Percentiles rank a stretch among this genome's conserved stretches.
Conservation (phyloP, 2,113 vertebrate genomes). For the Corvus moneduloides region DNA sequence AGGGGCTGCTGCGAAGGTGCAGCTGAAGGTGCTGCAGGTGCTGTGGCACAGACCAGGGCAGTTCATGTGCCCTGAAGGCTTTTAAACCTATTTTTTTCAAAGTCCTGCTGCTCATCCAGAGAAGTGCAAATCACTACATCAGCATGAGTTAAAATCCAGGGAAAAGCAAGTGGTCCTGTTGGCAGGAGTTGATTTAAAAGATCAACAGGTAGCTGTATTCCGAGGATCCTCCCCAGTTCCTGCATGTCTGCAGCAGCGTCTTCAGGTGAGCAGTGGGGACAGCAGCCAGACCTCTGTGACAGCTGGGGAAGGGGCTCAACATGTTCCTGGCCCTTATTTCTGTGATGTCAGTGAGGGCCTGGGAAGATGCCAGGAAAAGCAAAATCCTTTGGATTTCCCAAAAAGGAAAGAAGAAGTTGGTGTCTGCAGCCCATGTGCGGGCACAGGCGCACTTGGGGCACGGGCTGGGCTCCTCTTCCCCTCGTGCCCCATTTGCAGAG, state of each 20-base stretch:
- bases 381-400: background rate
- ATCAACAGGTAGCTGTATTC: accelerated
- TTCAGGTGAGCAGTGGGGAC: background rate
- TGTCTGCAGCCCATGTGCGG: accelerated
- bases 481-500: background rate
- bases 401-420: background rate
- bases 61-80: background rate
- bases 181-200: background rate
- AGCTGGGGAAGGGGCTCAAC: background rate
- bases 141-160: background rate
- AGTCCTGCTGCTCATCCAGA: background rate
- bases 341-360: background rate
- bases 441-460: accelerated
- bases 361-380: background rate
- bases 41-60: background rate
- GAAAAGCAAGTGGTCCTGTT: background rate
- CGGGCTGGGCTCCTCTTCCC: background rate
- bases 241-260: background rate
- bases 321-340: background rate
- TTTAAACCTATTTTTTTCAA: background rate
- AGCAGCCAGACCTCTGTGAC: background rate
- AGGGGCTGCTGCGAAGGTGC: background rate
- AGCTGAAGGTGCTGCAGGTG: background rate
- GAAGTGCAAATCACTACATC: background rate
- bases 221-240: background rate